Evolutionary conservation across 2,888 invertebrate genomes (phyloP), one percentile per base, ranked within the genome.

Genomic region (Ormyrus labotus): DNA sequence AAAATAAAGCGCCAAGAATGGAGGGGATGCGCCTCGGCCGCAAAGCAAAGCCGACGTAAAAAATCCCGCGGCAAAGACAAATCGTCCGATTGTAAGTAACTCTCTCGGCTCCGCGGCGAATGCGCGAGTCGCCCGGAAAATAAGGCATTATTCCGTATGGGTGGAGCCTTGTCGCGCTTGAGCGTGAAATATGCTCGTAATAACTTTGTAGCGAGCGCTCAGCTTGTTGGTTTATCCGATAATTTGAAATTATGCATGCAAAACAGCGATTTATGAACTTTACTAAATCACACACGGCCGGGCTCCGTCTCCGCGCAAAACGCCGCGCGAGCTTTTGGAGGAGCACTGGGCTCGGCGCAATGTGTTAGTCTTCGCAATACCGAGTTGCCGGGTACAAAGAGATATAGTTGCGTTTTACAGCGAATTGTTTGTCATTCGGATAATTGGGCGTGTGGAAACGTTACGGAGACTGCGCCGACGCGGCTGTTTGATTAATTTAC

Each of bases 171-270:
- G 81, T 81, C 77, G 69, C 72, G 13, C 19, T 19, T 47, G 19
- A 47, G 65, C 55, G 47, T 77, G 53, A 77, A 77, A 81, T 77
- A 77, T 81, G 64, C 63, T 19, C n/a, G 73, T 53, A 77, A 78
- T 81, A 78, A 78, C 53, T 72, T 80, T 55, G 78, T 45, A 74
- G 53, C 19, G 45, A 34, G 3, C 48, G 51, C 47, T n/a, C 3
- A 10, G 53, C 60, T 64, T 74, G 70, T 81, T 81, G 65, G 77
- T 81, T 78, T 78, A 78, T 73, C 77, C 73, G 78, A 60, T 78
- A 65, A 77, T 81, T 69, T 50, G 77, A 71, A 81, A 81, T 81
- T 64, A 72, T 63, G 64, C 63, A 50, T 65, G 58, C 64, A 34
- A 67, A 69, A 48, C 68, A 47, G 65, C 50, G 72, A 77, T 81